Evolutionary conservation across 2,113 vertebrate genomes (phyloP), one percentile per base, ranked within the genome.

Genomic region (Eira barbara): DNA sequence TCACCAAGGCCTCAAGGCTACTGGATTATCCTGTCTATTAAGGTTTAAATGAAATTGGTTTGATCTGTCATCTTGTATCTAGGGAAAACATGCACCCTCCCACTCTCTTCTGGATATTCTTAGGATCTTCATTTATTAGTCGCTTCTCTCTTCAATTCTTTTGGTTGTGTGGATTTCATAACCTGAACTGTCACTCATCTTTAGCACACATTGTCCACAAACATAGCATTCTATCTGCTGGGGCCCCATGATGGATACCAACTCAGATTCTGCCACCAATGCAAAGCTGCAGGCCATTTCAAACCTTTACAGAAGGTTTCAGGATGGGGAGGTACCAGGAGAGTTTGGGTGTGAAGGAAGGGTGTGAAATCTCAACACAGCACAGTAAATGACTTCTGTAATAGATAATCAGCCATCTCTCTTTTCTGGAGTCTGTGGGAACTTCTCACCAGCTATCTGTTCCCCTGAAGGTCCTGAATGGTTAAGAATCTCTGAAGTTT

Each of bases 31-130:
- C 52, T 94, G 59, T 57, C 65, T 39, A 89, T 36, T 76, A 80
- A 69, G 31, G 78, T 87, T 96, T 87, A 71, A 89, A 86, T 86
- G 81, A 94, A 96, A 86, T 7, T 69, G 42, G 29, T 69, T 89
- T 83, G 88, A 55, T 59, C 29, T 90, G 55, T 27, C 52, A 89
- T 87, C 71, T 89, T 27, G 71, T 27, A 65, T 27, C 47, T 1
- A 82, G 73, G 49, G 52, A 94, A 94, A 73, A 78, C 42, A 59
- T 4, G 15, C 4, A 95, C 18, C 29, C 55, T 11, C 49, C 39
- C 31, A 73, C 5, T 93, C 4, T 79, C 74, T 78, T 82, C 21
- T 74, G 11, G 61, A 87, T 42, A 84, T 67, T 78, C 57, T 31
- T 21, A 45, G 23, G 39, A 47, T 63, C 34, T 67, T 84, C 47